These are phyloP conservation scores for Orussus abietinus DNA, from an alignment of 1,140 invertebrate species.

Conservation along the genomic window DNA sequence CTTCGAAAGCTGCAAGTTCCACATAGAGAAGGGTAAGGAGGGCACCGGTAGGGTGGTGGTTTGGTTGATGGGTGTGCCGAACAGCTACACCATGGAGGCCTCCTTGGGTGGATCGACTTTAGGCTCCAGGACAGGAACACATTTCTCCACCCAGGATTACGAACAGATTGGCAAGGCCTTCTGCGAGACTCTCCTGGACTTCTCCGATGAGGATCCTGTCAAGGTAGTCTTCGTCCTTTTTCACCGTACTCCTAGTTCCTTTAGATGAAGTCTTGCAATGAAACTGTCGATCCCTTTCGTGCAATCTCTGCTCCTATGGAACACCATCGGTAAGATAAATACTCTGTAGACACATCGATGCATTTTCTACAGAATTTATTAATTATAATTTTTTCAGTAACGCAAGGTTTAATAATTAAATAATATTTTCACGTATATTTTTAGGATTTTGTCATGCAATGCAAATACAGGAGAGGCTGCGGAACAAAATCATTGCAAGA, in stretches of 20 bases:
- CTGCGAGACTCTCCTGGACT: slow-evolving; percentile 88
- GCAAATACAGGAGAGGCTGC: slow-evolving; percentile 68
- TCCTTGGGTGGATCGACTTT: slow-evolving; percentile 86
- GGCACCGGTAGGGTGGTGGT: slow-evolving; percentile 89
- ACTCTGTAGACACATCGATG: no score
- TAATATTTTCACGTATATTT: no score
- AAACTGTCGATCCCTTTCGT: no score
- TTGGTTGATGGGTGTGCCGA: slow-evolving; percentile 90
- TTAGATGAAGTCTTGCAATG: no score
- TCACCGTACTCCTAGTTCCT: no score
- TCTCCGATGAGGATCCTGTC: slow-evolving; percentile 80
- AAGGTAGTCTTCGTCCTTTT: slow-evolving; percentile 59
- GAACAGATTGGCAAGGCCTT: slow-evolving; percentile 82
- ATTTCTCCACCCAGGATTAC: slow-evolving; percentile 79
- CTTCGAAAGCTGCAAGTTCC: slow-evolving; percentile 90
- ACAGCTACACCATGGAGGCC: slow-evolving; percentile 93
- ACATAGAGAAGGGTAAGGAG: slow-evolving; percentile 87
- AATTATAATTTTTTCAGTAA: no score
- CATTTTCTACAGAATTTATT: no score
- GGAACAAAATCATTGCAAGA: slow-evolving; percentile 74
- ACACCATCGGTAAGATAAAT: no score
- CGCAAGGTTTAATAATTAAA: no score
- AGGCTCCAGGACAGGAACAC: slow-evolving; percentile 75
- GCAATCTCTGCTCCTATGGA: no score
- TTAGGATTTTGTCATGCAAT: no score